Conservation (phyloP, 2,797 vertebrate genomes). For the Sebastes hubbsi region DNA sequence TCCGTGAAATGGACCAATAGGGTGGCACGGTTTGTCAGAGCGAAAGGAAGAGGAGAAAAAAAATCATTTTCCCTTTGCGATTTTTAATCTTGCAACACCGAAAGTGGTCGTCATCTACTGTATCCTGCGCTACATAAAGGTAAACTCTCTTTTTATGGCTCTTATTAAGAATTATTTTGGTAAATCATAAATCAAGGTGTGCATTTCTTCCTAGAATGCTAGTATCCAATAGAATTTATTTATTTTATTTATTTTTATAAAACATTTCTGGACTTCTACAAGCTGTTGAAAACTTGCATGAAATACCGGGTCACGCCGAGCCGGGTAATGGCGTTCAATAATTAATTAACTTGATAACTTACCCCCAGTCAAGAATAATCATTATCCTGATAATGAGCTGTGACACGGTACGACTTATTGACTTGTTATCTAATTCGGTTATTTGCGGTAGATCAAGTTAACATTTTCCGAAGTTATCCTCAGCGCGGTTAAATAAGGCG, state of each 20-base stretch:
- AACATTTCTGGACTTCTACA: conserved; percentile 4
- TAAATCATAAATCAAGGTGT: not conserved
- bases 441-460: conserved; percentile 22
- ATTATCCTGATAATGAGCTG: conserved; percentile 15
- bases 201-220: not conserved
- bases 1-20: conserved; percentile 84
- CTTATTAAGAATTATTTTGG: not conserved
- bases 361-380: conserved; percentile 3
- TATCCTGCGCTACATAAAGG: conserved; percentile 67
- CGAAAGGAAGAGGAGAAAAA: conserved; percentile 65
- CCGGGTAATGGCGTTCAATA: conserved; percentile 43
- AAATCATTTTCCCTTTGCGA: conserved; percentile 78
- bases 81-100: conserved; percentile 81
- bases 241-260: not conserved
- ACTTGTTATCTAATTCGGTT: conserved; percentile 38
- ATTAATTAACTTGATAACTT: conserved; percentile 62
- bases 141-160: conserved; percentile 54
- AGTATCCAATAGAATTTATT: not conserved
- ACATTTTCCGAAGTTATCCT: conserved; percentile 32
- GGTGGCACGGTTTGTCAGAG: conserved; percentile 76
- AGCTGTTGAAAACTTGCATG: conserved; percentile 32
- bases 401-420: conserved; percentile 23
- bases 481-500: not conserved
- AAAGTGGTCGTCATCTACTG: conserved; percentile 66
- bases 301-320: not conserved